Base-by-base conservation (phyloP, 1,140 invertebrate genomes). In the Myzus persicae region DNA sequence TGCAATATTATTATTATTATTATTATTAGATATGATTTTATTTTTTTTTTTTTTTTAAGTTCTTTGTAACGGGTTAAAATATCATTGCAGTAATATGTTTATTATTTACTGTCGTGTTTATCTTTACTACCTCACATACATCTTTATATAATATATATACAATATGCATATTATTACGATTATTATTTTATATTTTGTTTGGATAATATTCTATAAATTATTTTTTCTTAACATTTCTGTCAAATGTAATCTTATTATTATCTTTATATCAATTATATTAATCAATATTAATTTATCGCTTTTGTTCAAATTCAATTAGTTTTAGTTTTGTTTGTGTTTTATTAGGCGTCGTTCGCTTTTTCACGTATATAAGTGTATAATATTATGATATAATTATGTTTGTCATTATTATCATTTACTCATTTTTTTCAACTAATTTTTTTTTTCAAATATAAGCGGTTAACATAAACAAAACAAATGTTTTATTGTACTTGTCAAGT, bases 311-410 rank as follows among this genome's bases (percentile, higher is more conserved):
- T 85, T 42, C 3, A 42, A 26, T 44, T 44, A 85, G 84, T 85
- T 42, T 85, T 42, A 42, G 38, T 85, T 85, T 44, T 11, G 9
- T 85, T 85, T 85, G 84, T 85, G 38, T 85, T 85, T 85, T 44
- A 85, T 85, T 31, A 85, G 84, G 76, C 36, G 36, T 82, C 18
- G 36, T 44, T 44, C 11, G 84, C 84, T 85, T 85, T 85, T 85
- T 84, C 82, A 84, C 82, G 82, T 84, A 84, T 84, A 84, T 82
- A 82, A 82, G 36, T 82, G 81, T 82, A 67, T 76, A 84, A 84
- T 84, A 84, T 84, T 40, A 85, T 40, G 40, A 85, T 85, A 31
- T 42, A 82, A n/a, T 76, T 76, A 82, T 44, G 22, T 44, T 85
- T 85, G 84, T 85, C 84, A 85, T 85, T 44, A 85, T 85, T 44